Conservation (phyloP, 1,140 invertebrate species). For the Caenorhabditis tropicalis region DNA sequence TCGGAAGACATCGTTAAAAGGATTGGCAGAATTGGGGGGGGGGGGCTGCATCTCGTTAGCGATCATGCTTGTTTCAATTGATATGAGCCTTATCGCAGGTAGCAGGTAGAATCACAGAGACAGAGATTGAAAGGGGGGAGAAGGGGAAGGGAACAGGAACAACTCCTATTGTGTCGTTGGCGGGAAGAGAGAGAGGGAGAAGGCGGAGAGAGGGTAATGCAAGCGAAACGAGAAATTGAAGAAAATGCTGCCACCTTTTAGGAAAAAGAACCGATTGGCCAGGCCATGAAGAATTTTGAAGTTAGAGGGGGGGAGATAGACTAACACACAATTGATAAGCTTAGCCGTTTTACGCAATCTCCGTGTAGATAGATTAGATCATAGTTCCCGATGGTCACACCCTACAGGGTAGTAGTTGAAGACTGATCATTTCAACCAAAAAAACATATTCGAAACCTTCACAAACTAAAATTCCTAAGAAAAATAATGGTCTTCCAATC, state of each 20-base stretch:
- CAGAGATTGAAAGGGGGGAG: slow-evolving; percentile 16
- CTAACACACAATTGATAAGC: slow-evolving; percentile 17
- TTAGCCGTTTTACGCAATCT: slow-evolving; percentile 38
- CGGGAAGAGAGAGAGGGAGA: not conserved
- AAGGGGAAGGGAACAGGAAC: slow-evolving; percentile 28
- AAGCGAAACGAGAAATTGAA: slow-evolving; percentile 41
- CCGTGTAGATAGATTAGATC: not conserved
- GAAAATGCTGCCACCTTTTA: slow-evolving; percentile 36
- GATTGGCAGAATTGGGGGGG: not conserved
- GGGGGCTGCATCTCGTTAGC: slow-evolving; percentile 30
- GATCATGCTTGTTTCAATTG: slow-evolving; percentile 43
- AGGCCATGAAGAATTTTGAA: slow-evolving; percentile 42
- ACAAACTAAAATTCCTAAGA: not conserved
- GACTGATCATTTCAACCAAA: no score
- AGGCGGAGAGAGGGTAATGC: not conserved
- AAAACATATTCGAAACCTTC: not conserved
- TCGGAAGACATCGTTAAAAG: slow-evolving; percentile 24
- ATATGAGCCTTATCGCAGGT: slow-evolving; percentile 44
- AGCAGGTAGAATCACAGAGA: slow-evolving; percentile 25
- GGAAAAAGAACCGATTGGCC: slow-evolving; percentile 37
- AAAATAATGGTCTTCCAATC: not conserved
- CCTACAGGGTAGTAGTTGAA: no score
- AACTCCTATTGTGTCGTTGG: slow-evolving; percentile 41
- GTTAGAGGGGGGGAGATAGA: not conserved
- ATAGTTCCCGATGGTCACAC: slow-evolving; percentile 5